Conservation (phyloP, 2,888 invertebrate genomes). For the Stegophylla sp. region DNA sequence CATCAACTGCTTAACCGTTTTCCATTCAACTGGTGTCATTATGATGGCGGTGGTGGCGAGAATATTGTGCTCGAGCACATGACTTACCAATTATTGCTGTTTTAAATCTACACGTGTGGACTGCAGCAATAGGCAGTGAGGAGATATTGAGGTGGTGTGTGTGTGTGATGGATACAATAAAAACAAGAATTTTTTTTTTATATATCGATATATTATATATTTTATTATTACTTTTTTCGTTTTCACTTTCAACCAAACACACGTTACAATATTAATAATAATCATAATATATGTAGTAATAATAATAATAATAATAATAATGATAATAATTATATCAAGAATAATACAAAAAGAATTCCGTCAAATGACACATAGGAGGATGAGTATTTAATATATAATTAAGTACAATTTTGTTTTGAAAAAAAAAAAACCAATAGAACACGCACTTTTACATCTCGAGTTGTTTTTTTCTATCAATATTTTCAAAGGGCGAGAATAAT, state of each 20-base stretch:
- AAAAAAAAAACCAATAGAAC: constrained; percentile 12
- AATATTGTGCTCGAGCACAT: too few relatives aligned
- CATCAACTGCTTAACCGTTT: too few relatives aligned
- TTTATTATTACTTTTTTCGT: constrained; percentile 45
- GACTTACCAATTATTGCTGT: too few relatives aligned
- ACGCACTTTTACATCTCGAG: neutral
- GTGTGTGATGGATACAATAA: neutral
- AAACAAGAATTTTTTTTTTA: neutral
- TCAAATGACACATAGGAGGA: constrained; percentile 29
- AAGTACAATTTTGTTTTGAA: constrained; percentile 27
- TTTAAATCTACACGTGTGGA: too few relatives aligned
- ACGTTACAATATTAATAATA: constrained; percentile 43
- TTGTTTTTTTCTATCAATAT: neutral
- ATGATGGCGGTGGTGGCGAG: too few relatives aligned
- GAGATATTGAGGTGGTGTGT: too few relatives aligned
- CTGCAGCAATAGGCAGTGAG: too few relatives aligned
- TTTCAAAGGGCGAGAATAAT: neutral
- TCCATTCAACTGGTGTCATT: too few relatives aligned
- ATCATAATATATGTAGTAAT: constrained; percentile 16
- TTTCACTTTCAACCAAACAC: constrained; percentile 54
- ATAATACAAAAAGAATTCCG: constrained; percentile 33
- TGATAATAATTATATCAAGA: constrained; percentile 17
- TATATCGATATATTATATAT: constrained; percentile 28
- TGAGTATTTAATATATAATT: constrained; percentile 21
- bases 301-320: constrained; percentile 34